phyloP scores from a whole-genome alignment of 2,797 vertebrate species.

The Eulemur albifrons region DNA sequence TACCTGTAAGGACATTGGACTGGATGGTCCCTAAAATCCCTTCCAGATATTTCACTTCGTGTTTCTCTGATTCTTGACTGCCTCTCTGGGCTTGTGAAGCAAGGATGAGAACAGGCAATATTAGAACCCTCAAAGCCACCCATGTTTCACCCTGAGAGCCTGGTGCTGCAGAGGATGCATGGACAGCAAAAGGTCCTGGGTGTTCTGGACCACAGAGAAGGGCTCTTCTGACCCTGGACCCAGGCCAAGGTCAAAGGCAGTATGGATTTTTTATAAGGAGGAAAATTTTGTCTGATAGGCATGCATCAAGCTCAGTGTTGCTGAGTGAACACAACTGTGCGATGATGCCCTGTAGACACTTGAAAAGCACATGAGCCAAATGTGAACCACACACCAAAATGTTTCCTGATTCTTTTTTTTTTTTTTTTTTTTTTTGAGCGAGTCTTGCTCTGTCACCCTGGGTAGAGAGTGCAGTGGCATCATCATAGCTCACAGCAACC shows the following conservation, averaged over 20 bases:
- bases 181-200: neutral
- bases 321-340: neutral
- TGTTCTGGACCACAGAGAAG: neutral
- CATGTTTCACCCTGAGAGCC: neutral
- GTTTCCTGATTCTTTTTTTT: neutral
- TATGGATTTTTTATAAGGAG: neutral
- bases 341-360: neutral
- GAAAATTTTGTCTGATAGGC: neutral
- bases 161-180: fast-evolving
- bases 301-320: neutral
- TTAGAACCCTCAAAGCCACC: neutral
- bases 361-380: neutral
- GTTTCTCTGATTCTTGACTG: neutral
- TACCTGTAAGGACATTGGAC: neutral
- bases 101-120: neutral
- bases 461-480: no score
- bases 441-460: no score
- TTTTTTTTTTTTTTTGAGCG: no score
- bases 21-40: neutral
- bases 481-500: no score
- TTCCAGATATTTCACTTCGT: neutral
- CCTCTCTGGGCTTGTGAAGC: neutral
- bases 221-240: neutral
- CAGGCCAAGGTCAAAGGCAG: neutral
- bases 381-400: neutral